Evolutionary conservation across 1,140 invertebrate genomes (phyloP).

Genomic region (Thereuonema tuberculata): DNA sequence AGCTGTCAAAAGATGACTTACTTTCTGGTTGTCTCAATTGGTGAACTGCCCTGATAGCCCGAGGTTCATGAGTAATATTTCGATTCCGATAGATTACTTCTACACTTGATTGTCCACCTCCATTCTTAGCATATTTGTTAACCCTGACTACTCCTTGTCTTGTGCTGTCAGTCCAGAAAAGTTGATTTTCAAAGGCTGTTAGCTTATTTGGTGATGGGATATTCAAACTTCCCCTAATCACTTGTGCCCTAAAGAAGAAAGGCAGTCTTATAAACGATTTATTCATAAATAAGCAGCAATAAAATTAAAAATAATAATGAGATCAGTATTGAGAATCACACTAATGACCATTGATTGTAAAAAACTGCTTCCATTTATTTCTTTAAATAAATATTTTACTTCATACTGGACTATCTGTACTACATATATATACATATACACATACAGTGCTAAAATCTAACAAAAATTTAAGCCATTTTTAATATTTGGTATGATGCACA

Average conservation of each 20-base stretch:
- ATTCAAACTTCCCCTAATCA: conserved; percentile 45
- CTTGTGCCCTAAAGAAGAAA: conserved; percentile 12
- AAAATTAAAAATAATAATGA: conserved; percentile 5
- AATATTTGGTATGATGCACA: too few species aligned
- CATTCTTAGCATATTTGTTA: conserved; percentile 83
- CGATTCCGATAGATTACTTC: conserved; percentile 63
- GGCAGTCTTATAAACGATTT: too few species aligned
- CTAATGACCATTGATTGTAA: background rate
- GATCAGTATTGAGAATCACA: background rate
- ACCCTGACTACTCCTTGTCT: conserved; percentile 87
- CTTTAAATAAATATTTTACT: too few species aligned
- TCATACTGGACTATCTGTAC: too few species aligned
- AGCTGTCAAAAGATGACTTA: too few species aligned
- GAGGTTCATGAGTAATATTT: conserved; percentile 58
- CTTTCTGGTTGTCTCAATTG: conserved; percentile 51
- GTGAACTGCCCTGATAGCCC: conserved; percentile 68
- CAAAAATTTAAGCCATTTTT: too few species aligned
- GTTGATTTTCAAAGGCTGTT: conserved; percentile 73
- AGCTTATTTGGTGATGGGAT: conserved; percentile 75
- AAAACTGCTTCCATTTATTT: too few species aligned
- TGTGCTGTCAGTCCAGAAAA: conserved; percentile 92
- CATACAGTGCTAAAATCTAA: too few species aligned
- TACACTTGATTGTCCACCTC: conserved; percentile 56
- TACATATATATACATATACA: too few species aligned
- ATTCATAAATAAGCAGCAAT: too few species aligned